Percentiles rank a stretch among this genome's conserved stretches.
Conservation (phyloP, 35 echinoderm and acorn worm genomes). For the Heliocidaris tuberculata region DNA sequence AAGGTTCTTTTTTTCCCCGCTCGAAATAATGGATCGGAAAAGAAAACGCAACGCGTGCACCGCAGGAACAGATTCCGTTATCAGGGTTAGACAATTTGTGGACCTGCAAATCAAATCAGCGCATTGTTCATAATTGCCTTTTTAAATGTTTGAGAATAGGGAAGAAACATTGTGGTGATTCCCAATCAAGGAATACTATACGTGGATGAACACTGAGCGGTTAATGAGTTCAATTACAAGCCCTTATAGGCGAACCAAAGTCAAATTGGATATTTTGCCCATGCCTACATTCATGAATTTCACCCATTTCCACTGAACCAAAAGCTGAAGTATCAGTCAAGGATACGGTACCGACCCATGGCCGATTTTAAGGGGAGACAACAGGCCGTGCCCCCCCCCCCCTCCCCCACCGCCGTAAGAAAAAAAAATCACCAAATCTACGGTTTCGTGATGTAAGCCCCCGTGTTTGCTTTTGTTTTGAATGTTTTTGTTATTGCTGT, state of each 20-base stretch:
- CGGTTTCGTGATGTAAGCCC: no score
- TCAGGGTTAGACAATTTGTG: not conserved
- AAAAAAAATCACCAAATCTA: no score
- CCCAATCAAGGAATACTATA: not conserved
- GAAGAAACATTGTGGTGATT: constrained; percentile 2
- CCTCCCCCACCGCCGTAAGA: no score
- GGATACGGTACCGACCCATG: no score
- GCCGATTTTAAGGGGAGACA: no score
- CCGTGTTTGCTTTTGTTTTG: no score
- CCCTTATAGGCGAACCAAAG: not conserved
- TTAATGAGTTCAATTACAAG: not conserved
- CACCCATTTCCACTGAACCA: not conserved
- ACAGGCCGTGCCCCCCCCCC: no score
- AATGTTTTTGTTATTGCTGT: no score
- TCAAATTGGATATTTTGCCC: not conserved
- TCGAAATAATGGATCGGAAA: not conserved
- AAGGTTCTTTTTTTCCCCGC: no score
- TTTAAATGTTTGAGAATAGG: not conserved
- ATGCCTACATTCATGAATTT: not conserved
- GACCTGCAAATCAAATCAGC: constrained; percentile 12
- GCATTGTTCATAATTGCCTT: constrained; percentile 32
- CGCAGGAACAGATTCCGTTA: not conserved
- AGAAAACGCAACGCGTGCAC: not conserved
- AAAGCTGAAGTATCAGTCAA: not conserved
- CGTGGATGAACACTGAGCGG: not conserved